Evolutionary conservation across 1,140 invertebrate species (phyloP).

Genomic region (Diuraphis noxia): DNA sequence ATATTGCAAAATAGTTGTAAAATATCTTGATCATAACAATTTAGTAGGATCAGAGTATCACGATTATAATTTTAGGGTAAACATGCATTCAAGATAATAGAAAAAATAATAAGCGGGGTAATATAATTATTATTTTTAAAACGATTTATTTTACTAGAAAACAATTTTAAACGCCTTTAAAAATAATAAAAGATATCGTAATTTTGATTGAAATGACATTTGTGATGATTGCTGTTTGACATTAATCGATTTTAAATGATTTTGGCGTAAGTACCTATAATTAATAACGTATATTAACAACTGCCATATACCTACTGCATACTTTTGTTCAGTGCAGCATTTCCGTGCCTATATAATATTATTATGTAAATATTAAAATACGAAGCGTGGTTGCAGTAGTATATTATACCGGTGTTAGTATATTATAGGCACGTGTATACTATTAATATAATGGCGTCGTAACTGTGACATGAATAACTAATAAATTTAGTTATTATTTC

Average conservation of each 20-base stretch:
- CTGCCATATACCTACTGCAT: background rate
- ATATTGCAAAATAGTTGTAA: background rate
- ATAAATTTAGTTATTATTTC: slow-evolving; percentile 5
- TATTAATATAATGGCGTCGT: background rate
- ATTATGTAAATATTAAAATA: background rate
- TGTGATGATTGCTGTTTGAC: background rate
- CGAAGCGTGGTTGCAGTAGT: background rate
- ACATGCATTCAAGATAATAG: background rate
- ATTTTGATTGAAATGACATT: background rate
- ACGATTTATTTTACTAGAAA: background rate
- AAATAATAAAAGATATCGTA: background rate
- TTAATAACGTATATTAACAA: too few relatives aligned
- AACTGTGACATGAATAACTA: background rate
- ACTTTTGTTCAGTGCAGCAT: background rate
- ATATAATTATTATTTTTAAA: background rate
- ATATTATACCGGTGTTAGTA: background rate
- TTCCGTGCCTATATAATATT: too few relatives aligned
- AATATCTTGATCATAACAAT: background rate
- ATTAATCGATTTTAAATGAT: background rate
- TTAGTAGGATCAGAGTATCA: background rate
- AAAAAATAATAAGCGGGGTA: background rate
- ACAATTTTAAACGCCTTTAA: background rate
- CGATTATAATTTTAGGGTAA: background rate
- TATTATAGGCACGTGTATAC: background rate
- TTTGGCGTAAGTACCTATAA: background rate